Percentiles rank a stretch among this genome's conserved stretches.
Evolutionary conservation across 2,888 invertebrate species (phyloP).

Genomic region (Oxycera nigricornis): DNA sequence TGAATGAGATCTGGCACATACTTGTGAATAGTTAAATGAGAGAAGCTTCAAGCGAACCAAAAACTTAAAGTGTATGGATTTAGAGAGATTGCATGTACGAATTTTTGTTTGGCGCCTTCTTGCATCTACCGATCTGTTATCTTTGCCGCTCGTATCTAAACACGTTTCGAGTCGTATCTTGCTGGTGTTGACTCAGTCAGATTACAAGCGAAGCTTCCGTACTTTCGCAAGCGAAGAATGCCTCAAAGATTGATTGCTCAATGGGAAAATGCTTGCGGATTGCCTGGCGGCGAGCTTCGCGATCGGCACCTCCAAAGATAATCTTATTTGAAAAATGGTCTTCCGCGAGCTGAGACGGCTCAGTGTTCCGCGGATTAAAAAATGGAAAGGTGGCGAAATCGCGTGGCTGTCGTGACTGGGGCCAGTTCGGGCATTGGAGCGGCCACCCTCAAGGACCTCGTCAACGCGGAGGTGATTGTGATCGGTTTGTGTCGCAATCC

Average conservation of each 20-base stretch:
- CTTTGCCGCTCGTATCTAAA: too few species aligned
- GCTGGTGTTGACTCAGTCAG: not conserved
- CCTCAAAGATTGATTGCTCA: not conserved
- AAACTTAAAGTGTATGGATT: too few species aligned
- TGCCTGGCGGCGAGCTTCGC: not conserved
- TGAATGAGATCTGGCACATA: too few species aligned
- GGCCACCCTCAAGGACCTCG: slow-evolving; percentile 62
- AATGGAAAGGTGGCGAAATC: slow-evolving; percentile 64
- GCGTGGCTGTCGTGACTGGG: slow-evolving; percentile 71
- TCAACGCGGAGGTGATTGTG: slow-evolving; percentile 65
- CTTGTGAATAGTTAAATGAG: too few species aligned
- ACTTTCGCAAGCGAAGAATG: not conserved
- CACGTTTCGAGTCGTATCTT: not conserved
- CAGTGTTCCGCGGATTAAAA: not conserved
- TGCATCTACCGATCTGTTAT: too few species aligned
- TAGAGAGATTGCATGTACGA: too few species aligned
- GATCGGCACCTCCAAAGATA: not conserved
- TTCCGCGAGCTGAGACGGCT: not conserved
- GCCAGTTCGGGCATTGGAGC: slow-evolving; percentile 71
- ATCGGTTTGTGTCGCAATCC: slow-evolving; percentile 65
- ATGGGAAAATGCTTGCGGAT: not conserved
- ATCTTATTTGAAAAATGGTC: not conserved
- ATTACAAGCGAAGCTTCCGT: not conserved
- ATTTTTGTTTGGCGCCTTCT: too few species aligned
- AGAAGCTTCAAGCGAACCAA: too few species aligned